Evolutionary conservation across 2,797 vertebrate species (phyloP).

Genomic region (Takifugu rubripes): DNA sequence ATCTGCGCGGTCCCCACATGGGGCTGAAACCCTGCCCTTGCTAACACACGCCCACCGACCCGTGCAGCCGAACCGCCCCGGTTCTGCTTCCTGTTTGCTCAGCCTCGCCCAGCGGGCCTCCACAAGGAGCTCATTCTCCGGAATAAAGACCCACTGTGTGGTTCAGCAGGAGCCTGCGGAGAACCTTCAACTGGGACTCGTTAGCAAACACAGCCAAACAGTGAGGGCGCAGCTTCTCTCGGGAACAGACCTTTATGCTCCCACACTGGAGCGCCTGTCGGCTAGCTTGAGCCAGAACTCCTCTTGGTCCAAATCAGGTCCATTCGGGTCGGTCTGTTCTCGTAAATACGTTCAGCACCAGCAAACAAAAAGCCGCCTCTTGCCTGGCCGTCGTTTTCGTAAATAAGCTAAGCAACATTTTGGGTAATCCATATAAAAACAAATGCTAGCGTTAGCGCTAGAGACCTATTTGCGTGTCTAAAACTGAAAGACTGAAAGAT

Average conservation of each 20-base stretch:
- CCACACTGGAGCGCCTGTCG: constrained; percentile 21
- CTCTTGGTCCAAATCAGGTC: background rate
- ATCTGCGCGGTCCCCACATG: too few species aligned
- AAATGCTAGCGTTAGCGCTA: too few species aligned
- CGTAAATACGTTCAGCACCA: background rate
- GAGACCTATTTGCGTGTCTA: too few species aligned
- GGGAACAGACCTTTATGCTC: constrained; percentile 6
- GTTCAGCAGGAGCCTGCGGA: constrained; percentile 42
- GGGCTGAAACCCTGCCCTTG: background rate
- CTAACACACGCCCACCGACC: constrained; percentile 6
- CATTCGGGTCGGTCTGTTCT: background rate
- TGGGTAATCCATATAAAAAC: too few species aligned
- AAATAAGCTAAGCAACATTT: too few species aligned
- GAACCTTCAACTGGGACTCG: constrained; percentile 18
- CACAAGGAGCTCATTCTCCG: constrained; percentile 74
- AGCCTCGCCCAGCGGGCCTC: constrained; percentile 51
- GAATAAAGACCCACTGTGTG: constrained; percentile 61
- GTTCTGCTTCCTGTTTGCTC: constrained; percentile 41
- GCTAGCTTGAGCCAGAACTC: background rate
- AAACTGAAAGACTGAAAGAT: too few species aligned
- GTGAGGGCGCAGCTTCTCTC: constrained; percentile 1
- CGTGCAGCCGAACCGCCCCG: background rate
- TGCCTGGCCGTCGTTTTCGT: too few species aligned
- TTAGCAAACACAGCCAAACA: constrained; percentile 29
- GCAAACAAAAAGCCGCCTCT: too few species aligned